Conservation (phyloP, 2,888 invertebrate genomes). For the Parnassius mnemosyne region DNA sequence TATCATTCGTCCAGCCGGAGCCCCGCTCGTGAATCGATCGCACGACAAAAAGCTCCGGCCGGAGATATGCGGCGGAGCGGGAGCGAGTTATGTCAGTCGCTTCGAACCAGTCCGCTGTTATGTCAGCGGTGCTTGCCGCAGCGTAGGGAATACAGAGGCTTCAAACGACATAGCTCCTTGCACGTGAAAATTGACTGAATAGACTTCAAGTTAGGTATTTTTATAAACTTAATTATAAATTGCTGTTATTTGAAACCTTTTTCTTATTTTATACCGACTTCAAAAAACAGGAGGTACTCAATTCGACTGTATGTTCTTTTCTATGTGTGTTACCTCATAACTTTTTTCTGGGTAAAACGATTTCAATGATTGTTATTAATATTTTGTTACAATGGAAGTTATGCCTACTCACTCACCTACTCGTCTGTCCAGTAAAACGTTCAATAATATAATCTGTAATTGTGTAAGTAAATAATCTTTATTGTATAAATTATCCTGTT, state of each 20-base stretch:
- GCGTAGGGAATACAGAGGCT: constrained; percentile 25
- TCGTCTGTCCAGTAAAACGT: too few relatives aligned
- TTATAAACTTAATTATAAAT: background rate
- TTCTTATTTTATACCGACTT: too few relatives aligned
- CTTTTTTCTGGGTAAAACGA: too few relatives aligned
- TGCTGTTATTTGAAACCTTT: background rate
- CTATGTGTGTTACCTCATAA: too few relatives aligned
- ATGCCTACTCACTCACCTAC: too few relatives aligned
- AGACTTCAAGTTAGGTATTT: background rate
- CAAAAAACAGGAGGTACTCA: too few relatives aligned
- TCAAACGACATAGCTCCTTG: background rate
- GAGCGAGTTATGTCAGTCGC: constrained; percentile 39
- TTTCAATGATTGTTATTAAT: too few relatives aligned
- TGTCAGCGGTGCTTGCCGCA: constrained; percentile 37
- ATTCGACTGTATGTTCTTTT: too few relatives aligned
- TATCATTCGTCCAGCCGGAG: constrained; percentile 5
- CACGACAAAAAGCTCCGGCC: constrained; percentile 32
- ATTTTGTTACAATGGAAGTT: too few relatives aligned
- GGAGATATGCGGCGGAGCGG: constrained; percentile 32
- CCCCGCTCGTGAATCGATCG: constrained; percentile 20
- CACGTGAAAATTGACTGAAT: background rate
- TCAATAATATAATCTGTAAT: too few relatives aligned
- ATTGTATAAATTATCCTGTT: too few relatives aligned
- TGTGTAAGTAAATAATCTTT: too few relatives aligned
- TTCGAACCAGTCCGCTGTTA: constrained; percentile 50